These are phyloP conservation scores for Platorchestia sp. DNA, from an alignment of 1,140 invertebrate genomes.

Conservation along the genomic window DNA sequence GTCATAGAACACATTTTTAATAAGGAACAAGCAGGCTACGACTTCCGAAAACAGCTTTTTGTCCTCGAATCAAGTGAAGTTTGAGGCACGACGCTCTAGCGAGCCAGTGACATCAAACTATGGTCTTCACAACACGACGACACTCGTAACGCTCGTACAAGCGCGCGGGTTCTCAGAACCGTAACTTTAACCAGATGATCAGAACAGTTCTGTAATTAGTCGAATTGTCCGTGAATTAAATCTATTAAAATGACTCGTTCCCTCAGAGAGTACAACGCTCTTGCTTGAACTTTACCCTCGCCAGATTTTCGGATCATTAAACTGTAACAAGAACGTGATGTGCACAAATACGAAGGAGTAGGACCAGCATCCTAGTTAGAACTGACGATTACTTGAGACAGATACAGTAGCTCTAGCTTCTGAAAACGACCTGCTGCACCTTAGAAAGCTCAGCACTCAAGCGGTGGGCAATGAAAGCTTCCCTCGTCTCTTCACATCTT, in stretches of 20 bases:
- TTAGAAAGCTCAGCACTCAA: background rate
- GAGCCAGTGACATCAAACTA: background rate
- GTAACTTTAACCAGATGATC: background rate
- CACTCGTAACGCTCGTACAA: background rate
- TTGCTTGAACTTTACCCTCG: background rate
- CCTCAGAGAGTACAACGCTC: background rate
- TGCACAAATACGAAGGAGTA: background rate
- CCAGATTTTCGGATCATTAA: background rate
- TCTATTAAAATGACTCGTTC: background rate
- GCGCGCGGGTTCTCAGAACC: background rate
- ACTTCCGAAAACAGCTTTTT: background rate
- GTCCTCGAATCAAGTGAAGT: background rate
- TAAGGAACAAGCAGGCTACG: background rate
- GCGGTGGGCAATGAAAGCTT: background rate
- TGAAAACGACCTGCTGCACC: background rate
- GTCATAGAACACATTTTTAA: background rate
- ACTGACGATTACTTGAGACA: background rate
- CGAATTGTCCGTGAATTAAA: background rate
- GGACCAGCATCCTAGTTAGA: background rate
- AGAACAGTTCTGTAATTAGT: background rate
- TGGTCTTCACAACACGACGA: background rate
- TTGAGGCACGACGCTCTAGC: background rate
- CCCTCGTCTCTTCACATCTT: background rate
- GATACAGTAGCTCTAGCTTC: background rate
- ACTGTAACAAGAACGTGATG: background rate